A percentile compares a stretch with the other conserved stretches of the same genome.
Evolutionary conservation across 2,888 invertebrate genomes (phyloP).

Genomic region (Tuberolachnus salignus): DNA sequence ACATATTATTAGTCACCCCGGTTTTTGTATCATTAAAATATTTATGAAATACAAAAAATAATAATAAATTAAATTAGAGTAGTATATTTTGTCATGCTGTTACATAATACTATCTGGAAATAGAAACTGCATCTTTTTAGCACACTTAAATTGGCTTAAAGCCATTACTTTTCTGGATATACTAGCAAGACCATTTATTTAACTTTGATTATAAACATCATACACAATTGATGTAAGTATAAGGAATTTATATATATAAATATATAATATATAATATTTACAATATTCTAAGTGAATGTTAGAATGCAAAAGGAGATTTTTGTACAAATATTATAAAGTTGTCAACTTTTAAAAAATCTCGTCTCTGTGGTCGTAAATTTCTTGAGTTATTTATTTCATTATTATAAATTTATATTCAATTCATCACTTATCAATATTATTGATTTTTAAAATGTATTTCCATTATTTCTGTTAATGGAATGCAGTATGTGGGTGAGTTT

Average conservation of each 20-base stretch:
- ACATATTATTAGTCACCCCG: no score
- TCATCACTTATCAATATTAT: not conserved
- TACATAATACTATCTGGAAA: constrained; percentile 54
- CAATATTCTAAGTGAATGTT: no score
- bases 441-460: not conserved
- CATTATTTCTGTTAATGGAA: not conserved
- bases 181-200: constrained; percentile 13
- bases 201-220: constrained; percentile 15
- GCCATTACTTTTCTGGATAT: constrained; percentile 42
- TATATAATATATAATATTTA: not conserved
- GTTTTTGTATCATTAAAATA: not conserved
- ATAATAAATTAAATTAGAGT: constrained; percentile 6
- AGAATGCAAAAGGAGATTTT: no score
- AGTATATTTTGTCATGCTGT: constrained; percentile 43
- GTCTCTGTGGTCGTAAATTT: no score
- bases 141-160: constrained; percentile 37
- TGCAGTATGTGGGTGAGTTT: constrained; percentile 37
- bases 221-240: constrained; percentile 8
- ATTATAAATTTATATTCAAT: no score
- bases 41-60: constrained; percentile 2
- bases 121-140: constrained; percentile 54
- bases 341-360: no score
- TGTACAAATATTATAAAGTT: no score
- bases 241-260: not conserved
- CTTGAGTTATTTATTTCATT: no score